phyloP scores from a whole-genome alignment of 2,797 vertebrate genomes.

The Oceanodroma leucorhoa region DNA sequence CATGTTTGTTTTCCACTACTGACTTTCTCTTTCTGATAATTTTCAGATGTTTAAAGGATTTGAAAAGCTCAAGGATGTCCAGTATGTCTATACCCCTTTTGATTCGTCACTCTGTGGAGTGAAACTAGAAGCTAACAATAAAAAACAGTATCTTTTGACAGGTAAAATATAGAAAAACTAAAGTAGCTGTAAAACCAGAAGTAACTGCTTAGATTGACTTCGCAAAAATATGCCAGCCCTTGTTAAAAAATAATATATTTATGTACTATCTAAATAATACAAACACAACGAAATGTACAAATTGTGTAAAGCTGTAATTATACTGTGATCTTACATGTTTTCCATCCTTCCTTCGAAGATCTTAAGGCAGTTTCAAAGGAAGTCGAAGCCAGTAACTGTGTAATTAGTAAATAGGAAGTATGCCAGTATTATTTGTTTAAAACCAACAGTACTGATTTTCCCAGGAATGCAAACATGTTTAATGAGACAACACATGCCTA shows the following conservation, averaged over 20 bases:
- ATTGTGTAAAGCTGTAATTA: not conserved
- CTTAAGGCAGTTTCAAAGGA: not conserved
- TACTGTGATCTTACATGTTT: rapidly evolving
- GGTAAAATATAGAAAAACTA: slow-evolving; percentile 73
- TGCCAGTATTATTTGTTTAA: not conserved
- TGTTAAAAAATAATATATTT: not conserved
- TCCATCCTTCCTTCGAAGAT: not conserved
- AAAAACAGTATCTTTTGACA: slow-evolving; percentile 92
- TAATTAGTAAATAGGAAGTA: not conserved
- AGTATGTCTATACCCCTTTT: slow-evolving; percentile 89
- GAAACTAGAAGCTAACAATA: slow-evolving; percentile 87
- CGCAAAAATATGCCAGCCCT: not conserved
- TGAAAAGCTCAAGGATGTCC: slow-evolving; percentile 88
- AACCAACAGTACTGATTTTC: not conserved
- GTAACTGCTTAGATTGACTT: not conserved
- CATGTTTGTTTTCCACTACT: not conserved
- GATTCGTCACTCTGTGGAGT: slow-evolving; percentile 90
- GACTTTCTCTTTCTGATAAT: slow-evolving; percentile 17
- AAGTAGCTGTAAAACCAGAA: not conserved
- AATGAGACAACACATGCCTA: not conserved
- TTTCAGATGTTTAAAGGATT: slow-evolving; percentile 95
- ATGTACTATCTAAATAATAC: not conserved
- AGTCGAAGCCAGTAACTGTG: not conserved
- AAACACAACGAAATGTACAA: not conserved
- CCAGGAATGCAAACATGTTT: not conserved